Evolutionary conservation across 2,797 vertebrate species (phyloP), one percentile per base, ranked within the genome.

Genomic region (Hoplostethus atlanticus): DNA sequence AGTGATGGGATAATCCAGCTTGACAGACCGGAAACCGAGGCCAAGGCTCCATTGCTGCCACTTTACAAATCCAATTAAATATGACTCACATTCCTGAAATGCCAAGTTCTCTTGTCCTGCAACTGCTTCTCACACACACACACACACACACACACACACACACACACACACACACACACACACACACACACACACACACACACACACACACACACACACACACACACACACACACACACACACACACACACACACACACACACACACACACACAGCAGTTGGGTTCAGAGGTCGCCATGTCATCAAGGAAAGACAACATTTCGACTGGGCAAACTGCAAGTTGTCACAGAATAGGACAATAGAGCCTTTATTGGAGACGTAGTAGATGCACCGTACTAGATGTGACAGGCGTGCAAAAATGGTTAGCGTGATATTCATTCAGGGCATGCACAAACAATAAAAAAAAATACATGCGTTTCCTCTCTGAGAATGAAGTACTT

Each of bases 1-100:
- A 59, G 13, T n/a, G 40, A 57, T 36, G n/a, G 46, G 50, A 62
- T 21, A 46, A 54, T 8, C n/a, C 38, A 36, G 15, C 21, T 30
- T 28, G 28, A 28, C 28, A 28, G 28, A 28, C 1, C 28, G 28
- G 48, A 40, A 48, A 30, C 47, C 17, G 36, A 68, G 51, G 52
- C 40, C 21, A 52, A 15, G 11, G 16, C 25, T 48, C 17, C 47
- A 57, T 57, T 42, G 12, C 38, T 30, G 13, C 16, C 53, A 52
- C 62, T 47, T 55, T 30, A 44, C 13, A 47, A 55, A 54, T 31
- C 51, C 36, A 61, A 47, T 68, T 47, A 61, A 68, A 68, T 51
- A 11, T 6, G 50, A 54, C 9, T 44, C 15, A 25, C 44, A 30
- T 51, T 55, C 30, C 38, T 53, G 64, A 65, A 66, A 65, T 31